Base-by-base conservation (phyloP, 2,888 invertebrate species). In the Oligia fasciuncula region DNA sequence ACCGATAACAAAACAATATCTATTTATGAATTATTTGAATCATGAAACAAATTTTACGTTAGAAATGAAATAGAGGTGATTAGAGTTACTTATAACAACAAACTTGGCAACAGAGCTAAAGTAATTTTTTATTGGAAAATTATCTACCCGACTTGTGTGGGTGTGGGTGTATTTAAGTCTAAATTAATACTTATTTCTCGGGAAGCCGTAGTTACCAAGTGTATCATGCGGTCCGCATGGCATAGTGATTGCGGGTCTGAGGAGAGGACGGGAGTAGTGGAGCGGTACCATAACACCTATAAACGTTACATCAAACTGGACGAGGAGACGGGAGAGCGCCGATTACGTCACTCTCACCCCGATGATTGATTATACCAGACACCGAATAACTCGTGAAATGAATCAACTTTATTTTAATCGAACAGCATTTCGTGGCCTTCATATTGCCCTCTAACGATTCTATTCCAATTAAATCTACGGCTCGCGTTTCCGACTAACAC, bases 401-500 rank as follows among this genome's bases (percentile, higher is more conserved):
- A 86, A 89, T 88, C 88, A 82, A 84, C 70, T 86, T 81, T 83
- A 87, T 87, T 81, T 81, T 79, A 87, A 87, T 86, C 78, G 68
- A 79, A 73, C 51, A 68, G 8, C 74, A 75, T 81, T 79, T 49
- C 43, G 35, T 83, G 81, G 78, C 88, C 84, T 88, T 89, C 83
- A 84, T 85, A 88, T 88, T 89, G 88, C 79, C 89, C 88, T 80
- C 82, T 80, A 85, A 71, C 57, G 40, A 70, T 76, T 82, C 71
- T 85, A 46, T 70, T 83, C 65, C 73, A 74, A 77, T 80, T 77
- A 70, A 79, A 81, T 81, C 77, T 51, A 60, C 73, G 63, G 66
- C 60, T 75, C 72, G 72, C 70, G 46, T 72, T 77, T 82, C n/a
- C 60, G 35, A 83, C 66, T 54, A 77, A 78, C 49, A 78, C 51